phyloP scores from a whole-genome alignment of 2,797 vertebrate genomes.

The Acrocephalus scirpaceus region DNA sequence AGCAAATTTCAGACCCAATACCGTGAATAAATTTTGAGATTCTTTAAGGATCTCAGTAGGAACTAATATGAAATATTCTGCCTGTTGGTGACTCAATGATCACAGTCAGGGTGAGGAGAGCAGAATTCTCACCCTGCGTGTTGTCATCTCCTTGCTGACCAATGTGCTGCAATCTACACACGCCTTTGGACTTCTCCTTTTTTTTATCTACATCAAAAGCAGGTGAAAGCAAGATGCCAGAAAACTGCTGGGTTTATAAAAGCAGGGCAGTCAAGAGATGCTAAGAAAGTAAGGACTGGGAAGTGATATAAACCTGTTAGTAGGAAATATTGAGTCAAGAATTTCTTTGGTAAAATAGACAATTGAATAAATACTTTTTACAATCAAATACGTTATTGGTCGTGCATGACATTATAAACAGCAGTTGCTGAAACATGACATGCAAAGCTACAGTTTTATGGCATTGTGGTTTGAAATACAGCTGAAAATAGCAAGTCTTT shows the following conservation, averaged over 20 bases:
- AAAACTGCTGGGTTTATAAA: background rate
- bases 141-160: background rate
- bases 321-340: background rate
- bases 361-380: background rate
- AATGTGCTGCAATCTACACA: rapidly evolving
- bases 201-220: background rate
- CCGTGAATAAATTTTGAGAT: background rate
- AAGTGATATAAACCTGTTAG: background rate
- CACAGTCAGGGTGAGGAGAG: background rate
- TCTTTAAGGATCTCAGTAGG: background rate
- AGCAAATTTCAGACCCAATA: background rate
- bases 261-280: background rate
- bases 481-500: conserved; percentile 2
- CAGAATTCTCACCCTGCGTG: background rate
- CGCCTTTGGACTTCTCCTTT: background rate
- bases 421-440: conserved; percentile 14
- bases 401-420: background rate
- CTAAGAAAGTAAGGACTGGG: background rate
- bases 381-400: background rate
- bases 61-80: background rate
- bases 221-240: background rate
- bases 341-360: background rate
- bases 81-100: background rate
- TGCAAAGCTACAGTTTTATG: background rate
- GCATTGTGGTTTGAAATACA: background rate